A percentile compares a stretch with the other conserved stretches of the same genome.
Conservation (phyloP, 37 sponge, comb jelly and placozoan species). For the Petrosia ficiformis region DNA sequence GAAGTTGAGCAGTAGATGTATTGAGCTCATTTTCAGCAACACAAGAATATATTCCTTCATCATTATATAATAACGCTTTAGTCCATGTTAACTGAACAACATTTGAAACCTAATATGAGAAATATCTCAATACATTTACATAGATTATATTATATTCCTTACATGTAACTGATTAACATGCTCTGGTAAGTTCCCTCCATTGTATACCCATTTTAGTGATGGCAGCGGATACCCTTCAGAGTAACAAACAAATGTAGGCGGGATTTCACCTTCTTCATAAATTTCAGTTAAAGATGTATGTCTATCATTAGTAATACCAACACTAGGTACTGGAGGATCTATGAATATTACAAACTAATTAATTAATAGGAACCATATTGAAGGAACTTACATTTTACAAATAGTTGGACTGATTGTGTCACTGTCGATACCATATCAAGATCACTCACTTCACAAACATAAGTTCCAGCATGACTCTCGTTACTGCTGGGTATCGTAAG, state of each 20-base stretch:
- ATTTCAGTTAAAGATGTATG: not conserved
- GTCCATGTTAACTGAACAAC: constrained; percentile 17
- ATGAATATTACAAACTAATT: too few relatives aligned
- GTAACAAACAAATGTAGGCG: constrained; percentile 21
- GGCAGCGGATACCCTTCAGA: constrained; percentile 17
- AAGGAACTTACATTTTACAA: too few relatives aligned
- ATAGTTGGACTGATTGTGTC: too few relatives aligned
- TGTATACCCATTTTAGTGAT: not conserved
- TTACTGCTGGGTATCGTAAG: not conserved
- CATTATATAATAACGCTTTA: constrained; percentile 3
- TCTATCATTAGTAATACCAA: not conserved
- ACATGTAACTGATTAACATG: too few relatives aligned
- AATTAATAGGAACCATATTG: too few relatives aligned
- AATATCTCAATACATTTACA: not conserved
- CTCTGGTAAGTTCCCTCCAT: not conserved
- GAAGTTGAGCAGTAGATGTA: not conserved
- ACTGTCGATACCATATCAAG: not conserved
- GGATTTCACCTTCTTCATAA: not conserved
- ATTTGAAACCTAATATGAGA: not conserved
- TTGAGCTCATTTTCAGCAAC: not conserved
- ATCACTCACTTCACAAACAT: not conserved
- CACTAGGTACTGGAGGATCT: not conserved
- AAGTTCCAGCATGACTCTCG: not conserved
- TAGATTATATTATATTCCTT: too few relatives aligned
- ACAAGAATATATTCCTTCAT: constrained; percentile 20